These are phyloP conservation scores for Phenganax marumi DNA, from an alignment of 92 coral and sea anemone species.

Conservation along the genomic window DNA sequence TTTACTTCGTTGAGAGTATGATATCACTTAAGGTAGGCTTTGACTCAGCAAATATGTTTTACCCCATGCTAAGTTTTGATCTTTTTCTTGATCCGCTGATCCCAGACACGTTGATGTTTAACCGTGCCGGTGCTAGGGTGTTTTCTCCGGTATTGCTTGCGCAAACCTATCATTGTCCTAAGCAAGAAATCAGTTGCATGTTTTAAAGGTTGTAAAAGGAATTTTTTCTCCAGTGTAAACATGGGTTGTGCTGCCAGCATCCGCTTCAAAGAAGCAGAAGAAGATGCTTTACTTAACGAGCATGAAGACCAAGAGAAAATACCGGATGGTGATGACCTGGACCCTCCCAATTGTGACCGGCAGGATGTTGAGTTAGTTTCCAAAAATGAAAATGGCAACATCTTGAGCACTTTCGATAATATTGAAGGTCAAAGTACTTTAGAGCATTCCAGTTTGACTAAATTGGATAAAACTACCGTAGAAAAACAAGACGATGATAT, in stretches of 20 bases:
- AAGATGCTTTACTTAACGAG: background rate
- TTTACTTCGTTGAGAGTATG: too few species aligned
- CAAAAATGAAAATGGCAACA: slow-evolving; percentile 8
- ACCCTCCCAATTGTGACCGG: slow-evolving; percentile 18
- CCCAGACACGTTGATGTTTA: background rate
- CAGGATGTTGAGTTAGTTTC: background rate
- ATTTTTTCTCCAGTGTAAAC: background rate
- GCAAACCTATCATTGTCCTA: background rate
- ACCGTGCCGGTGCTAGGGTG: background rate
- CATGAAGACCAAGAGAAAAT: background rate
- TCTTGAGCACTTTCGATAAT: background rate
- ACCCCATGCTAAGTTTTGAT: background rate
- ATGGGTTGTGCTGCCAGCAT: slow-evolving; percentile 38
- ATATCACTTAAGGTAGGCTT: too few species aligned
- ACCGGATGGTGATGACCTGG: background rate
- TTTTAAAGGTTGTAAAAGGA: background rate
- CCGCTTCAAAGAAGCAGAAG: background rate
- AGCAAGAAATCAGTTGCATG: background rate
- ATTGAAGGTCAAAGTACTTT: slow-evolving; percentile 11
- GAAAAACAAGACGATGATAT: background rate
- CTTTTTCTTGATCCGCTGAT: background rate
- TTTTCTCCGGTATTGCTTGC: slow-evolving; percentile 16
- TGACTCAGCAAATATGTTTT: background rate
- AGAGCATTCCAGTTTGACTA: background rate
- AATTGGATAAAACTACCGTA: slow-evolving; percentile 12